Evolutionary conservation across 2,113 vertebrate genomes (phyloP).

Genomic region (Clarias magur): DNA sequence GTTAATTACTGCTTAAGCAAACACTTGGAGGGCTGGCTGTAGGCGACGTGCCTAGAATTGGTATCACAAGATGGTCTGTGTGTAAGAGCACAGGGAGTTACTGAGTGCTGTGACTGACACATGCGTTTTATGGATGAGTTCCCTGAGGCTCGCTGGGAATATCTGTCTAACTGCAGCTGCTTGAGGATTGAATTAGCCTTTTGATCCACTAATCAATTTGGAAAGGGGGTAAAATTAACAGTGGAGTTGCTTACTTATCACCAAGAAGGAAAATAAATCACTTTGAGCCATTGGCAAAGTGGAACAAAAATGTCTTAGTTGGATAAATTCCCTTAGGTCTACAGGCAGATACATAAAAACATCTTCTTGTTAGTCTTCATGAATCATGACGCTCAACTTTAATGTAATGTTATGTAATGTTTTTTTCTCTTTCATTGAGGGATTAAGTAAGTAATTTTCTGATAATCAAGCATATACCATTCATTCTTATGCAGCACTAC

Average conservation of each 20-base stretch:
- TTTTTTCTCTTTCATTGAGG: not conserved
- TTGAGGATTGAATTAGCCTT: constrained; percentile 69
- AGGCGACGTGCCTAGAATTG: constrained; percentile 45
- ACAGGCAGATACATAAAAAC: constrained; percentile 6
- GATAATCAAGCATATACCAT: not conserved
- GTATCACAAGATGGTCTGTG: constrained; percentile 45
- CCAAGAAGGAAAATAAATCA: constrained; percentile 51
- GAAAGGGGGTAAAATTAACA: constrained; percentile 64
- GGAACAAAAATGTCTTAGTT: constrained; percentile 27
- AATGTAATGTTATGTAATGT: constrained; percentile 25
- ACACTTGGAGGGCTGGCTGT: constrained; percentile 47
- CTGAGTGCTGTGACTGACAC: constrained; percentile 52
- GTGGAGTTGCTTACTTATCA: constrained; percentile 44
- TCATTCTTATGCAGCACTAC: not conserved
- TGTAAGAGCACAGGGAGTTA: constrained; percentile 56
- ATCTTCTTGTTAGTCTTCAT: constrained; percentile 27
- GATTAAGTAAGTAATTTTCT: not conserved
- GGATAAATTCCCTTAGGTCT: constrained; percentile 30
- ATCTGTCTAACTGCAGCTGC: constrained; percentile 61
- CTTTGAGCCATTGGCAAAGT: constrained; percentile 42
- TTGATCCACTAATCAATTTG: constrained; percentile 74
- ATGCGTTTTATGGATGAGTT: constrained; percentile 60
- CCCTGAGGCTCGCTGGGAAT: constrained; percentile 58
- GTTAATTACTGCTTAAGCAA: constrained; percentile 55
- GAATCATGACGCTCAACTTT: constrained; percentile 26